Evolutionary conservation across 2,113 vertebrate genomes (phyloP).

Genomic region (Garra rufa): DNA sequence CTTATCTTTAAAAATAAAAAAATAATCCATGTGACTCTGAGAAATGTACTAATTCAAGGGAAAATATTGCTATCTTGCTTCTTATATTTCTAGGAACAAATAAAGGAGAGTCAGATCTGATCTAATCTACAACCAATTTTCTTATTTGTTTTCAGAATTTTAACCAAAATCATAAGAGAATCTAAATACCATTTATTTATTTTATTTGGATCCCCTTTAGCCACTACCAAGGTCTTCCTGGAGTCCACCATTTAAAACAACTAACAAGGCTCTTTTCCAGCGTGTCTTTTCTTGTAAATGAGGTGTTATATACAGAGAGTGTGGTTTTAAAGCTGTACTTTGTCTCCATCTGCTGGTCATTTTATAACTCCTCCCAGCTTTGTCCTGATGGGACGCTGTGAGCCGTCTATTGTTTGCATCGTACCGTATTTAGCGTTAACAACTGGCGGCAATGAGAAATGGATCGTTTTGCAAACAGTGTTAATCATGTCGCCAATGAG

Average conservation of each 20-base stretch:
- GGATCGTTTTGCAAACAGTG: neutral
- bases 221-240: too few species aligned
- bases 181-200: neutral
- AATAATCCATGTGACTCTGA: too few species aligned
- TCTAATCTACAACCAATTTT: too few species aligned
- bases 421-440: too few species aligned
- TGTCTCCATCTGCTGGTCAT: constrained; percentile 14
- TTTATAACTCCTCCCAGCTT: neutral
- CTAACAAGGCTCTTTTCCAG: neutral
- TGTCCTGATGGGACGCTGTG: neutral
- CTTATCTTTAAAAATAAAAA: too few species aligned
- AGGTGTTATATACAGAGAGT: neutral
- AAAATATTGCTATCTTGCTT: too few species aligned
- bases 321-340: constrained; percentile 1
- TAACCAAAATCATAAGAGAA: neutral
- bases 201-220: too few species aligned
- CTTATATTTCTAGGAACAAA: too few species aligned
- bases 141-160: neutral
- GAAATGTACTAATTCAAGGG: too few species aligned
- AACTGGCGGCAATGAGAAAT: neutral
- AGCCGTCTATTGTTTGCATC: neutral
- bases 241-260: too few species aligned
- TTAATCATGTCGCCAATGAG: too few species aligned
- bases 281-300: neutral
- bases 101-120: too few species aligned